These are phyloP conservation scores for Lampris megalopsis DNA, from an alignment of 2,113 vertebrate species.

Conservation along the genomic window DNA sequence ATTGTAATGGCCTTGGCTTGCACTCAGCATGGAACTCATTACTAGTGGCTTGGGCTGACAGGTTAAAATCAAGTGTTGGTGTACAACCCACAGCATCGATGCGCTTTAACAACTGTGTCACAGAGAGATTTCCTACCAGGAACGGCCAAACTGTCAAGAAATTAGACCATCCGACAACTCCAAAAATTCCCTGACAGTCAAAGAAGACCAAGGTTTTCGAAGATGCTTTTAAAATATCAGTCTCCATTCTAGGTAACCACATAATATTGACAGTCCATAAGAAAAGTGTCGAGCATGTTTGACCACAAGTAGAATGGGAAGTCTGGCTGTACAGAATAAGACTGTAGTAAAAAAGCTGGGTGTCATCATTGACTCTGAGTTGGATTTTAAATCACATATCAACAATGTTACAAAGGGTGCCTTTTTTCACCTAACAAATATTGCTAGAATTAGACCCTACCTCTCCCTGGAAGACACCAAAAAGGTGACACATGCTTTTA, in stretches of 20 bases:
- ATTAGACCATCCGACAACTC: not conserved
- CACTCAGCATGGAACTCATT: slow-evolving; percentile 11
- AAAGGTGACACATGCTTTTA: too few species aligned
- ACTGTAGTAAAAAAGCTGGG: too few species aligned
- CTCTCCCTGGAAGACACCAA: too few species aligned
- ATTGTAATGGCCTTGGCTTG: not conserved
- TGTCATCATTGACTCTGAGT: too few species aligned
- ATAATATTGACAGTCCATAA: too few species aligned
- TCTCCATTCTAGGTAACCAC: not conserved
- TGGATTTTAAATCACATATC: too few species aligned
- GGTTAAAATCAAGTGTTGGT: slow-evolving; percentile 9
- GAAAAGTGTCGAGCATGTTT: too few species aligned
- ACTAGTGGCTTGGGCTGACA: slow-evolving; percentile 9
- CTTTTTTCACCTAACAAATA: too few species aligned
- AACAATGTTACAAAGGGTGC: too few species aligned
- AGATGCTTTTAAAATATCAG: not conserved
- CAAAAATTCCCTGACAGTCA: not conserved
- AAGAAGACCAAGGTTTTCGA: not conserved
- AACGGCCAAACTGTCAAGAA: not conserved
- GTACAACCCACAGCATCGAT: slow-evolving; percentile 4
- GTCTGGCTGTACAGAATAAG: too few species aligned
- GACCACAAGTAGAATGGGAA: too few species aligned
- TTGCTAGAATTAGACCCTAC: too few species aligned
- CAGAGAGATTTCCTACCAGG: slow-evolving; percentile 1
- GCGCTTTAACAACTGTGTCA: slow-evolving; percentile 6